Percentiles rank a stretch among this genome's conserved stretches.
Conservation (phyloP, 1,140 invertebrate genomes). For the Drosophila kohkoa region DNA sequence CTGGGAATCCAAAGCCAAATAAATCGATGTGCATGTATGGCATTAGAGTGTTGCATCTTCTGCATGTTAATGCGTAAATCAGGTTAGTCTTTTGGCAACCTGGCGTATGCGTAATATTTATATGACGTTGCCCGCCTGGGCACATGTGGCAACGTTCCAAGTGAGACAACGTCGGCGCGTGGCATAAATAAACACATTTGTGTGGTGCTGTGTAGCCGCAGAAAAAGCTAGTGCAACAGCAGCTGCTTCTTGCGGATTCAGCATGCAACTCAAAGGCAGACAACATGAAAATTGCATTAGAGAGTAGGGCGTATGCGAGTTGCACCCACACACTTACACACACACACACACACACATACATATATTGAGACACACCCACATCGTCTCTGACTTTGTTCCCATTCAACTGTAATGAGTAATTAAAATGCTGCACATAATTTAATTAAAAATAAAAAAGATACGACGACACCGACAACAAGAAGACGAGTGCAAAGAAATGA, state of each 20-base stretch:
- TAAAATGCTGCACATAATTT: constrained; percentile 68
- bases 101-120: constrained; percentile 75
- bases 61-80: constrained; percentile 61
- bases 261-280: constrained; percentile 32
- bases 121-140: constrained; percentile 38
- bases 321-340: constrained; percentile 33
- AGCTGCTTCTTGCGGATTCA: constrained; percentile 42
- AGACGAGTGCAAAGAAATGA: constrained; percentile 8
- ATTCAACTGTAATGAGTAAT: constrained; percentile 60
- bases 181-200: constrained; percentile 77
- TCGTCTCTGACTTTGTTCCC: constrained; percentile 3
- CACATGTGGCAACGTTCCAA: constrained; percentile 77
- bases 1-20: constrained; percentile 14
- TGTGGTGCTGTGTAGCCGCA: constrained; percentile 18
- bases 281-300: constrained; percentile 75
- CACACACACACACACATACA: background rate
- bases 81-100: constrained; percentile 61
- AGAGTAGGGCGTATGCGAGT: constrained; percentile 29
- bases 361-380: background rate
- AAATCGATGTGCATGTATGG: constrained; percentile 23
- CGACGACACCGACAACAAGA: background rate
- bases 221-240: background rate
- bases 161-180: constrained; percentile 42
- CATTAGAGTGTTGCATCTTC: constrained; percentile 37
- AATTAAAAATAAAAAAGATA: constrained; percentile 51